Percentiles rank a stretch among this genome's conserved stretches.
phyloP scores from a whole-genome alignment of 2,888 invertebrate species.

The Nephrotoma flavescens region DNA sequence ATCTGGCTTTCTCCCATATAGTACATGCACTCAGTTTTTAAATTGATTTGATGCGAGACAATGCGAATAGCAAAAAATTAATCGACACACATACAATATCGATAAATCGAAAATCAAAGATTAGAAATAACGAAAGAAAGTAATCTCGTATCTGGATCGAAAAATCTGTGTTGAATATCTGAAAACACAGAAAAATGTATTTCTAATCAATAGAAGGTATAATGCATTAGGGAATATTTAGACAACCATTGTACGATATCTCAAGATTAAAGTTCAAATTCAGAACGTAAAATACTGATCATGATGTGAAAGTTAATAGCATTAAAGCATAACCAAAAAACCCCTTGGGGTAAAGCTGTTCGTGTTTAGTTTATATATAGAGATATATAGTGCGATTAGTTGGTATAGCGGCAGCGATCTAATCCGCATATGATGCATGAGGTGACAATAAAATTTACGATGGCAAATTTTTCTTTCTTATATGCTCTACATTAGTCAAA shows the following conservation, averaged over 20 bases:
- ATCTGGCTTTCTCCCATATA: too few relatives aligned
- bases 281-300: background rate
- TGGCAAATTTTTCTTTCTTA: background rate
- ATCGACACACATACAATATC: background rate
- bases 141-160: background rate
- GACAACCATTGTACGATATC: background rate
- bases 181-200: background rate
- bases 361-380: background rate
- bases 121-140: background rate
- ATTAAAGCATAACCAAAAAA: background rate
- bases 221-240: background rate
- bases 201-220: background rate
- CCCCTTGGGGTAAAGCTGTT: background rate
- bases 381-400: background rate
- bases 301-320: background rate
- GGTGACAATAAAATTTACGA: background rate
- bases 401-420: background rate
- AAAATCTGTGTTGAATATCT: background rate
- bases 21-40: too few relatives aligned
- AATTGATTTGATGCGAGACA: background rate
- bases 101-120: background rate
- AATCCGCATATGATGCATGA: background rate
- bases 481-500: background rate
- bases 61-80: background rate
- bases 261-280: background rate